phyloP scores from a whole-genome alignment of 1,140 invertebrate species.

The Anoplolepis gracilipes region DNA sequence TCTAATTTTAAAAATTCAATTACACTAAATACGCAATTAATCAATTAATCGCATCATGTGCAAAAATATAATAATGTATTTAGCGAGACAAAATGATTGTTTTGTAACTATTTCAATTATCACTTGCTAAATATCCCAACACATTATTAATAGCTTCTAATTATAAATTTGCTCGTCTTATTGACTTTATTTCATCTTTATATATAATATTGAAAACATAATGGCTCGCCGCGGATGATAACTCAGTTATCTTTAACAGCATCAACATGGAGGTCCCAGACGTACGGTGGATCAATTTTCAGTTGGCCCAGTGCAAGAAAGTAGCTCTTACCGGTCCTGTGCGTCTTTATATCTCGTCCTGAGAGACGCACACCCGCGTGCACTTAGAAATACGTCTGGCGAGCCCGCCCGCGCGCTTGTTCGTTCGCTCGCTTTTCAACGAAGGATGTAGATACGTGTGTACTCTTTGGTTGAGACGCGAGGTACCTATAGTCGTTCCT shows the following conservation, averaged over 20 bases:
- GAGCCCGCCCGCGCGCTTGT: neutral
- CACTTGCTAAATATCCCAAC: neutral
- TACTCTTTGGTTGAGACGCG: conserved; percentile 36
- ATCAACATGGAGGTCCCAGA: conserved; percentile 18
- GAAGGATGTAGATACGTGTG: conserved; percentile 66
- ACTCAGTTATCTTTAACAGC: conserved; percentile 9
- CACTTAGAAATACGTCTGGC: conserved; percentile 57
- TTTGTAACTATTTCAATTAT: neutral
- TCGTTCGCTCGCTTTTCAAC: conserved; percentile 62
- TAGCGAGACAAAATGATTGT: neutral
- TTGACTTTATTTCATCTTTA: neutral
- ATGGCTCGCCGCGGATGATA: neutral
- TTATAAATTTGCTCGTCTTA: neutral
- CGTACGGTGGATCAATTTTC: conserved; percentile 71
- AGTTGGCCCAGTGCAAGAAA: conserved; percentile 67
- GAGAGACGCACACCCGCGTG: conserved; percentile 44
- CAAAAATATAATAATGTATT: neutral
- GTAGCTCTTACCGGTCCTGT: conserved; percentile 73
- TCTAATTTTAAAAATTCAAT: neutral
- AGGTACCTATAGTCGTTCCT: conserved; percentile 67
- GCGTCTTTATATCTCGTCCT: conserved; percentile 69
- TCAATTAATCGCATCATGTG: too few species aligned
- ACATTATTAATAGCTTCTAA: neutral
- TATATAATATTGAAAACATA: neutral
- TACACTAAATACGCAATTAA: too few species aligned